Evolutionary conservation across 2,888 invertebrate species (phyloP), one percentile per base, ranked within the genome.

Genomic region (Myathropa florea): DNA sequence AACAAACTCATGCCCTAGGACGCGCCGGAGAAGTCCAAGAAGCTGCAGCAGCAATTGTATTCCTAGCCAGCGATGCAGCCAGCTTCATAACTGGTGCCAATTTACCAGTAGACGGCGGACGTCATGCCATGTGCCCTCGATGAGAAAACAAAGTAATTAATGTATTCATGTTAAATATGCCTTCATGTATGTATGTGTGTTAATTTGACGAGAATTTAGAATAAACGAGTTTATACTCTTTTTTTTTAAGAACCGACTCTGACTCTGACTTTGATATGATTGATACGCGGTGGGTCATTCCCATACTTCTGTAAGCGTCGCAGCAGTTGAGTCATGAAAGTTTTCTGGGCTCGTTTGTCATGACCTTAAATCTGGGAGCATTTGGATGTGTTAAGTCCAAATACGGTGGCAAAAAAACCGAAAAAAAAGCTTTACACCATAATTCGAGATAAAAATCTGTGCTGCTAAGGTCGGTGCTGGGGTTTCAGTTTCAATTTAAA

Each of bases 21-120:
- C 94, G 98, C 88, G 94, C 96, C 21, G 98, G 98, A 18, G 93
- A 95, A 79, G 94, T 95, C 0, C 95, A 95, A 39, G 98, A 98
- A 93, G 97, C 98, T 1, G 97, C 99, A 0, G 95, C 95, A 81
- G 95, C 97, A 0, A 98, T 99, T 88, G 95, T 95, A 53, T 99
- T 98, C 92, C 94, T 99, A 83, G 98, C 98, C 0, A 96, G 97
- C 88, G 96, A 96, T 81, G 95, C 88, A 4, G 91, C 92, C 0
- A 95, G 95, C 65, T 97, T 96, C 90, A 95, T 95, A 39, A 97
- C 97, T 7, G 97, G 96, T 1, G 95, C 93, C 7, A 94, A 94
- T 46, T 90, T 97, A 21, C 94, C 96, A 0, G 95, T 97, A 2
- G 97, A 97, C 92, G 97, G 92, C 14, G 92, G 92, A 93, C 88